Conservation (phyloP, 2,797 vertebrate species). For the Sebastes flavidus region DNA sequence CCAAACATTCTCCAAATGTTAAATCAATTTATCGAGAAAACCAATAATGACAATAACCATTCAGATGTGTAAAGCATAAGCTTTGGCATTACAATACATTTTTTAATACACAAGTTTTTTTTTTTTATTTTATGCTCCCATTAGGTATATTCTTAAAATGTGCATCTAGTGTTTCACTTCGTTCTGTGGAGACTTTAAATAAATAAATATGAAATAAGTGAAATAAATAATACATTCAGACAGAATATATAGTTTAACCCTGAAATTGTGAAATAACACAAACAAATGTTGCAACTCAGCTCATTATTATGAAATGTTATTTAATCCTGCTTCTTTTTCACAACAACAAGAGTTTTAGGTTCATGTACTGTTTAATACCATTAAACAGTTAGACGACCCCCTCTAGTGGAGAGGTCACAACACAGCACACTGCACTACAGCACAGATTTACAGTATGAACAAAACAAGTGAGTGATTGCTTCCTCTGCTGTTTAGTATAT, state of each 20-base stretch:
- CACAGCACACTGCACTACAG: slow-evolving; percentile 5
- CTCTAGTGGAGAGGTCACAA: slow-evolving; percentile 63
- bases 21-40: not conserved
- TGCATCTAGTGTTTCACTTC: not conserved
- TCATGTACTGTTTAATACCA: not conserved
- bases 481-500: not conserved
- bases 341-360: not conserved
- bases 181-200: not conserved
- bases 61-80: not conserved
- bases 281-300: not conserved
- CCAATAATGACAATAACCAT: not conserved
- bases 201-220: not conserved
- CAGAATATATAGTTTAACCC: not conserved
- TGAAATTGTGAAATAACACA: not conserved
- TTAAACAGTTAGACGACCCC: slow-evolving; percentile 40
- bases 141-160: not conserved
- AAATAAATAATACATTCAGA: not conserved
- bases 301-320: not conserved
- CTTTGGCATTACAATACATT: not conserved
- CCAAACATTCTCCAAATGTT: not conserved
- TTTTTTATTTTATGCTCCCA: not conserved
- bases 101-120: not conserved
- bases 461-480: not conserved
- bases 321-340: not conserved
- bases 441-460: not conserved